Base-by-base conservation (phyloP, 2,113 vertebrate species). In the Microtus montanus region DNA sequence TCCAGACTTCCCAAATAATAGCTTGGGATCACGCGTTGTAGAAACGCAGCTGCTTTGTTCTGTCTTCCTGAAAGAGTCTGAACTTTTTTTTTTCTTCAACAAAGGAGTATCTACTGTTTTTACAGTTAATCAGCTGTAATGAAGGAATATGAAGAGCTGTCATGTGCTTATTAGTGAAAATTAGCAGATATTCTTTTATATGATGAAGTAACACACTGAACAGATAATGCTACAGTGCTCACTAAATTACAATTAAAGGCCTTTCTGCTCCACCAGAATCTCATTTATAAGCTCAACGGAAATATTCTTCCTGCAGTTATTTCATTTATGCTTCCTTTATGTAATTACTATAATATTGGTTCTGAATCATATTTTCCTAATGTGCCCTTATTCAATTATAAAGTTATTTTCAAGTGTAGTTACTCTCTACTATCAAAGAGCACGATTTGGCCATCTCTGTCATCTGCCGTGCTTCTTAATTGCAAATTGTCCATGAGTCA, bases 161-260 rank as follows among this genome's bases (percentile, higher is more conserved):
- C 98, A 98, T 98, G 97, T 97, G 98, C 98, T 98, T 98, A 98
- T 98, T 98, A 99, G 96, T 90, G 98, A 92, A 98, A 98, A 98
- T 98, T 96, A 98, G 98, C 98, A 98, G 98, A 98, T 98, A 98
- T 97, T 98, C 98, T 98, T 98, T 98, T 98, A 96, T 97, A 98
- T 73, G 94, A 98, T 97, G 97, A 98, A 98, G 97, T 98, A 97
- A 98, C 97, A 98, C 92, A 98, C 97, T 98, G 97, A 98, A 98
- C 98, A 98, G 98, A 98, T 98, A 98, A 98, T 98, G 98, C 98
- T 97, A 98, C 98, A 98, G 98, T 98, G 98, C 97, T 97, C 98
- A 98, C 98, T 98, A 99, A 98, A 99, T 99, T 98, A 98, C 98
- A 98, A 98, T 98, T 98, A 98, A 98, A 98, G 98, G 95, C 96